These are phyloP conservation scores for Leptatherina wallacei DNA, from an alignment of 2,797 vertebrate species.

Conservation along the genomic window DNA sequence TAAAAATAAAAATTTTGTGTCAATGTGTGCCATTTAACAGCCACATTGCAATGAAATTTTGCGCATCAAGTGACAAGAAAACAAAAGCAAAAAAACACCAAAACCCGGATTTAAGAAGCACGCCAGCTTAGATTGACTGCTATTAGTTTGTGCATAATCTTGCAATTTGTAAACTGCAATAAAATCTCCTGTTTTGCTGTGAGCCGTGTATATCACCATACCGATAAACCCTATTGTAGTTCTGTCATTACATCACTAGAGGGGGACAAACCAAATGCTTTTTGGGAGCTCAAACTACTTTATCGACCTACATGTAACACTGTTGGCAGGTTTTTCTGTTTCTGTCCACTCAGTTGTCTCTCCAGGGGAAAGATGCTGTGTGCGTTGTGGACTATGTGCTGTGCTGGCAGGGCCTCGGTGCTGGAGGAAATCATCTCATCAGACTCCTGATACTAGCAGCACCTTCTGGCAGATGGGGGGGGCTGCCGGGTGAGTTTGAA, in stretches of 20 bases:
- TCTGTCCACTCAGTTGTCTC: slow-evolving; percentile 43
- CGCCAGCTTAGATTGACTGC: neutral
- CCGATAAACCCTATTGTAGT: slow-evolving; percentile 32
- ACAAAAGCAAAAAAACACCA: neutral
- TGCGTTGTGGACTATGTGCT: slow-evolving; percentile 52
- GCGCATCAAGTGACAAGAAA: neutral
- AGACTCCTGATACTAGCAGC: slow-evolving; percentile 86
- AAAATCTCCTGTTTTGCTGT: slow-evolving; percentile 3
- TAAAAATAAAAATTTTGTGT: slow-evolving; percentile 3
- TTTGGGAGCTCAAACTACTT: slow-evolving; percentile 21
- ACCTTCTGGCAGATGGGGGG: slow-evolving; percentile 81
- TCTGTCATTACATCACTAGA: slow-evolving; percentile 46
- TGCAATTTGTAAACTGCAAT: neutral
- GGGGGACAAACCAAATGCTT: slow-evolving; percentile 56
- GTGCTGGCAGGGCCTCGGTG: slow-evolving; percentile 28
- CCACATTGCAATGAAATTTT: slow-evolving; percentile 32
- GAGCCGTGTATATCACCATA: neutral
- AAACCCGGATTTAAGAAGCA: slow-evolving; percentile 26
- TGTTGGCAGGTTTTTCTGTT: slow-evolving; percentile 30
- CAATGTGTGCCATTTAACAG: slow-evolving; percentile 23
- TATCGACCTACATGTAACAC: slow-evolving; percentile 22
- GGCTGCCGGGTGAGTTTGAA: slow-evolving; percentile 89
- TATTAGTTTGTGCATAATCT: slow-evolving; percentile 17
- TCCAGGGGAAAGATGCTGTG: slow-evolving; percentile 37
- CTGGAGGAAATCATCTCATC: slow-evolving; percentile 31